A percentile compares a stretch with the other conserved stretches of the same genome.
These are phyloP conservation scores for Origma solitaria DNA, from an alignment of 2,113 vertebrate genomes.

Conservation along the genomic window DNA sequence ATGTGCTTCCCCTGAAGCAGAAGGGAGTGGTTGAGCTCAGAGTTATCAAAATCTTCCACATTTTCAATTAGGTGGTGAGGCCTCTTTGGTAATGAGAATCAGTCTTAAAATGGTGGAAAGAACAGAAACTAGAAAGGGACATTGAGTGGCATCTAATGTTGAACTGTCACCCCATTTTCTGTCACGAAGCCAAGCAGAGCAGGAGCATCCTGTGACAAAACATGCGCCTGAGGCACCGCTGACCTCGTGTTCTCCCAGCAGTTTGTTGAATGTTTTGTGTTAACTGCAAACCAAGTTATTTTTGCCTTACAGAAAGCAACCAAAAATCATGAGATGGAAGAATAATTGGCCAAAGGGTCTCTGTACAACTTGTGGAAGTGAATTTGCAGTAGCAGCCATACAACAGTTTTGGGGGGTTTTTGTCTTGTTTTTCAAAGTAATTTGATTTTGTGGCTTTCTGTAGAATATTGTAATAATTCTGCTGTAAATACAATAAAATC, in stretches of 20 bases:
- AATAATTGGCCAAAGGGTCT: neutral
- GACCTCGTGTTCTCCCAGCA: neutral
- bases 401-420: neutral
- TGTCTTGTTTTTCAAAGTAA: constrained; percentile 18
- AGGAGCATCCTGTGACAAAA: neutral
- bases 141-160: rapidly evolving
- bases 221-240: rapidly evolving
- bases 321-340: neutral
- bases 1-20: neutral
- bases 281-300: neutral
- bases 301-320: constrained; percentile 52
- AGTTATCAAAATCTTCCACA: neutral
- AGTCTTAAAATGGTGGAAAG: neutral
- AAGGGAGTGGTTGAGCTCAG: neutral
- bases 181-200: neutral
- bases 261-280: neutral
- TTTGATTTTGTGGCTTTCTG: constrained; percentile 53
- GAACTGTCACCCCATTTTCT: neutral
- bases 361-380: neutral
- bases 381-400: constrained; percentile 32
- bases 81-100: neutral
- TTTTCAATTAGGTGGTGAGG: neutral
- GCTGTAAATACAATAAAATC: constrained; percentile 66
- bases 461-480: constrained; percentile 67
- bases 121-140: neutral